Evolutionary conservation across 2,797 vertebrate species (phyloP), one percentile per base, ranked within the genome.

Genomic region (Scyliorhinus canicula): DNA sequence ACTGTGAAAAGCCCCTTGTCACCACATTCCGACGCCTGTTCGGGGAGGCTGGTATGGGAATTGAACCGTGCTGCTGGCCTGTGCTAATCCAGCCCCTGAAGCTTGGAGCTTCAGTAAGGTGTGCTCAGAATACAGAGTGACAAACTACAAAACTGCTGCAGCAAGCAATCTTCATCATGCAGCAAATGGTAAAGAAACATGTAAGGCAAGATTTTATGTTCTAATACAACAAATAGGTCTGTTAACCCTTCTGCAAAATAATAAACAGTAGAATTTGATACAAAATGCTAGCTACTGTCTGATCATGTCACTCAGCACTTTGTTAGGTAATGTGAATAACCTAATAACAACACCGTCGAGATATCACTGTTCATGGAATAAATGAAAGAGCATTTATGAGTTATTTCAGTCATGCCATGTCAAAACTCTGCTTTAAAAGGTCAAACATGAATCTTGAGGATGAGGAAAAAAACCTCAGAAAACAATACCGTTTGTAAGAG

Each of bases 71-170:
- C n/a, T n/a, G n/a, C n/a, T n/a, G n/a, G n/a, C n/a, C n/a, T n/a
- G n/a, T n/a, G n/a, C n/a, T n/a, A n/a, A n/a, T n/a, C n/a, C n/a
- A n/a, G n/a, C n/a, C n/a, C n/a, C n/a, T n/a, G n/a, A n/a, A n/a
- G n/a, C n/a, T 60, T 35, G 55, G 86, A 90, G 86, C 85, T 88
- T 11, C 52, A 57, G 85, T 57, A 57, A 57, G 12, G 52, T 90
- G 86, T 90, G 86, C 35, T 60, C 60, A 60, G 86, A 90, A 90
- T 90, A 90, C 57, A 57, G 19, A 90, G 35, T 90, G 86, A 35
- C 52, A 2, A 90, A 90, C 55, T 47, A 21, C n/a, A 52, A 60
- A 90, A 60, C 86, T 5, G 55, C 86, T 60, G 86, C 86, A 55
- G 86, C 57, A 60, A 21, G 31, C 86, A 90, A 57, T 35, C 86